Percentiles rank a stretch among this genome's conserved stretches.
Conservation (phyloP, 2,888 invertebrate species). For the Hemithea aestivaria region DNA sequence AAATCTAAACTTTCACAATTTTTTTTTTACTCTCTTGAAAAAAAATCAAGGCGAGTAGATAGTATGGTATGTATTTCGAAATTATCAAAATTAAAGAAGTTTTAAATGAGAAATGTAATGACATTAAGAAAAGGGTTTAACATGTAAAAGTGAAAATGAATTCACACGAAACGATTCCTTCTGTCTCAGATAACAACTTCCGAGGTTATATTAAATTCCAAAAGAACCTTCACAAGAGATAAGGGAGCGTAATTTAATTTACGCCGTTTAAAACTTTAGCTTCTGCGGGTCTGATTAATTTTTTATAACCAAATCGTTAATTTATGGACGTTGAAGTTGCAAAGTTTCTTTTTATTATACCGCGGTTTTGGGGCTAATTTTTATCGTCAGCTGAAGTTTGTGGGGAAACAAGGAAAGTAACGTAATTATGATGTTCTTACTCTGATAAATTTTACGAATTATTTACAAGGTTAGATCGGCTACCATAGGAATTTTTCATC, state of each 20-base stretch:
- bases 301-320: constrained; percentile 55
- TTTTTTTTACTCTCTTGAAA: too few species aligned
- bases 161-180: constrained; percentile 48
- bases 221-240: constrained; percentile 53
- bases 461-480: too few species aligned
- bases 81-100: too few species aligned
- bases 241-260: constrained; percentile 63
- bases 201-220: constrained; percentile 59
- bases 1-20: too few species aligned
- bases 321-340: constrained; percentile 38
- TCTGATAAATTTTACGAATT: constrained; percentile 4
- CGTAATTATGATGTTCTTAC: constrained; percentile 3
- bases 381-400: constrained; percentile 10
- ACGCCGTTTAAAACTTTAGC: constrained; percentile 57
- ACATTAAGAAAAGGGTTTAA: too few species aligned
- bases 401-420: constrained; percentile 10
- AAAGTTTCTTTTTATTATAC: constrained; percentile 19
- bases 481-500: too few species aligned
- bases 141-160: constrained; percentile 38
- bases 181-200: constrained; percentile 55
- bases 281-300: constrained; percentile 50
- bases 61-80: too few species aligned
- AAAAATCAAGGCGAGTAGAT: too few species aligned
- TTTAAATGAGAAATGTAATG: too few species aligned
- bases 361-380: constrained; percentile 23